A percentile compares a stretch with the other conserved stretches of the same genome.
phyloP scores from a whole-genome alignment of 2,888 invertebrate genomes.

The Silvanus unidentatus region DNA sequence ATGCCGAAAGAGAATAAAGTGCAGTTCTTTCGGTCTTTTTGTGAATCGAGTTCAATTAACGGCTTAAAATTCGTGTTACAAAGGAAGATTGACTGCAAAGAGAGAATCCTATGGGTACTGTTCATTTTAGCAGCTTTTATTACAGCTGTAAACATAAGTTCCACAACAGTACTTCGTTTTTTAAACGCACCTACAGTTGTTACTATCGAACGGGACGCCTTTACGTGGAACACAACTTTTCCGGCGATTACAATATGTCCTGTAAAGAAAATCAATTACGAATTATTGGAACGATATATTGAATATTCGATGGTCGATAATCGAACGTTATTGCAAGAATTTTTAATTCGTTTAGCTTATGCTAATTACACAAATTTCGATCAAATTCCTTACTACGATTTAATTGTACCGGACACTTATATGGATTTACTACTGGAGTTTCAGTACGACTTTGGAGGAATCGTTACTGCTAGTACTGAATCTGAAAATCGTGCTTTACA shows the following conservation, averaged over 20 bases:
- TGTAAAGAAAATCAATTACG: slow-evolving; percentile 49
- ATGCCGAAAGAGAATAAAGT: no score
- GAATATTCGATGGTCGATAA: slow-evolving; percentile 34
- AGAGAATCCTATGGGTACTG: slow-evolving; percentile 28
- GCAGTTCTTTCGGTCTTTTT: no score
- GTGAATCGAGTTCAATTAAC: not conserved
- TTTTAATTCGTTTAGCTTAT: slow-evolving; percentile 51
- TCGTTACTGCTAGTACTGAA: not conserved
- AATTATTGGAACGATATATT: slow-evolving; percentile 50
- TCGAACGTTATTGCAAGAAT: slow-evolving; percentile 48
- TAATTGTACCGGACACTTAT: slow-evolving; percentile 50
- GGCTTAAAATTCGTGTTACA: not conserved
- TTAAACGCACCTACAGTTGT: slow-evolving; percentile 64
- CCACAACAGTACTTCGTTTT: slow-evolving; percentile 56
- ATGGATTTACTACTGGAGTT: slow-evolving; percentile 52
- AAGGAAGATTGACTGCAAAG: slow-evolving; percentile 21
- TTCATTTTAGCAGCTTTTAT: slow-evolving; percentile 27
- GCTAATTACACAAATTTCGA: slow-evolving; percentile 56
- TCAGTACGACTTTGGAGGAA: slow-evolving; percentile 44
- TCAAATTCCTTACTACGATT: slow-evolving; percentile 49
- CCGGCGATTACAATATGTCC: slow-evolving; percentile 62
- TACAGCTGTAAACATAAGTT: slow-evolving; percentile 41
- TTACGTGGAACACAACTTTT: slow-evolving; percentile 63
- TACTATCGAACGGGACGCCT: slow-evolving; percentile 64
- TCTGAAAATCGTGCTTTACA: no score